These are phyloP conservation scores for Lepidurus couesii DNA, from an alignment of 1,140 invertebrate species.

Conservation along the genomic window DNA sequence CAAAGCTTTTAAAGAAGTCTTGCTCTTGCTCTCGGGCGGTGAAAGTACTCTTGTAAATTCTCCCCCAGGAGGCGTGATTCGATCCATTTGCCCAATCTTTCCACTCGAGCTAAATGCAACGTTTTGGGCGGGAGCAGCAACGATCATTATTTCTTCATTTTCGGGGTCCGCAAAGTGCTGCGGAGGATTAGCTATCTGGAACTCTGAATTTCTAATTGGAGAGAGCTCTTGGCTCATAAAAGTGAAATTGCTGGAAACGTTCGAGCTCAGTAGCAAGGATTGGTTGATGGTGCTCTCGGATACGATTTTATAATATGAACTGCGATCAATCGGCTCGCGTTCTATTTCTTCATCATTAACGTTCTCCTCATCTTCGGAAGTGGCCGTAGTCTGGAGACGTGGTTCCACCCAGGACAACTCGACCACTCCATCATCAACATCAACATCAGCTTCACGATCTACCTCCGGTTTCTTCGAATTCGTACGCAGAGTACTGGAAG, in stretches of 20 bases:
- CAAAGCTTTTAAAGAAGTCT: background rate
- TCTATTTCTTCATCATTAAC: background rate
- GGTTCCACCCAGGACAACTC: conserved; percentile 29
- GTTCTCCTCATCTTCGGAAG: background rate
- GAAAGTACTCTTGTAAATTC: background rate
- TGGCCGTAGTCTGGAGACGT: background rate
- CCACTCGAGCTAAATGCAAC: background rate
- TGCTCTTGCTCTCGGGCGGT: background rate
- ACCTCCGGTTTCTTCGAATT: too few species aligned
- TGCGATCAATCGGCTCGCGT: background rate
- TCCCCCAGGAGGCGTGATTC: background rate
- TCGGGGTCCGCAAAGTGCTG: background rate
- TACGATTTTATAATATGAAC: background rate
- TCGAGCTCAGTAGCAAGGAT: background rate
- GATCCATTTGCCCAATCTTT: background rate
- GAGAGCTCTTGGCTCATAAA: background rate
- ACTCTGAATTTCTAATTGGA: background rate
- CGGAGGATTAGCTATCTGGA: background rate
- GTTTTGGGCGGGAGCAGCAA: background rate
- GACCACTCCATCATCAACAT: conserved; percentile 19
- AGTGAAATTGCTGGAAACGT: background rate
- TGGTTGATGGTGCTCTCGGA: background rate
- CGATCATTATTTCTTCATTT: background rate
- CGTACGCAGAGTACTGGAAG: too few species aligned
- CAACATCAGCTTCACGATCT: background rate